Percentiles rank a stretch among this genome's conserved stretches.
Evolutionary conservation across 1,140 invertebrate genomes (phyloP).

Genomic region (Trichogramma pretiosum): DNA sequence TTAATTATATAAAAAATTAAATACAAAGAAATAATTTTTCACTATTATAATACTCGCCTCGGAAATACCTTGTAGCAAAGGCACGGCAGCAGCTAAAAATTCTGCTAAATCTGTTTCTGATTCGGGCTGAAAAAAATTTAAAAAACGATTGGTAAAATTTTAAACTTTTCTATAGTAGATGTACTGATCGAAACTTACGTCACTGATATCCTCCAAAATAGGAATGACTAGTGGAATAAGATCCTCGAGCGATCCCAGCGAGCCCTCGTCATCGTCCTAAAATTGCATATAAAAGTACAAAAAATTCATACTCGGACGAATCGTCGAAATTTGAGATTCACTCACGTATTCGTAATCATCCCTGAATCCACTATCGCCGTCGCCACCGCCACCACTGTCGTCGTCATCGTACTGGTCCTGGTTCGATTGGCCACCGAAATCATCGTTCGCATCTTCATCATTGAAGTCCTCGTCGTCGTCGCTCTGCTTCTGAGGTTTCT

Average conservation of each 20-base stretch:
- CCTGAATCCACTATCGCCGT: slow-evolving; percentile 11
- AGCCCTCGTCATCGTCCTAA: slow-evolving; percentile 27
- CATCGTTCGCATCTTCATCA: slow-evolving; percentile 5
- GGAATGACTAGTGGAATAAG: slow-evolving; percentile 34
- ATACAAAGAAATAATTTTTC: background rate
- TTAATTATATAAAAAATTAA: too few species aligned
- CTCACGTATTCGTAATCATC: slow-evolving; percentile 19
- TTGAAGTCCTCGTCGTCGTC: slow-evolving; percentile 4
- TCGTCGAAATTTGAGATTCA: background rate
- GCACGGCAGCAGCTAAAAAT: slow-evolving; percentile 30
- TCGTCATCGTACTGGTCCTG: too few species aligned
- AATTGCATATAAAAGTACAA: background rate
- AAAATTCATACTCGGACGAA: background rate
- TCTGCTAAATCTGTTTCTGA: slow-evolving; percentile 32
- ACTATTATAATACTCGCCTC: slow-evolving; percentile 25
- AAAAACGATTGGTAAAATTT: background rate
- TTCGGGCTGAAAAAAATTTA: slow-evolving; percentile 32
- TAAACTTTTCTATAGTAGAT: too few species aligned
- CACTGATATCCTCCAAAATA: slow-evolving; percentile 38
- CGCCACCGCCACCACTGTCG: slow-evolving; percentile 4
- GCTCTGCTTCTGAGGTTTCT: slow-evolving; percentile 26
- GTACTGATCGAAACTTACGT: slow-evolving; percentile 30
- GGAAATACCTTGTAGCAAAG: slow-evolving; percentile 33
- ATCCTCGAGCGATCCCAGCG: slow-evolving; percentile 29
- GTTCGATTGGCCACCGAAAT: slow-evolving; percentile 6